phyloP scores from a whole-genome alignment of 2,797 vertebrate species.

The Enteromius viviparus region DNA sequence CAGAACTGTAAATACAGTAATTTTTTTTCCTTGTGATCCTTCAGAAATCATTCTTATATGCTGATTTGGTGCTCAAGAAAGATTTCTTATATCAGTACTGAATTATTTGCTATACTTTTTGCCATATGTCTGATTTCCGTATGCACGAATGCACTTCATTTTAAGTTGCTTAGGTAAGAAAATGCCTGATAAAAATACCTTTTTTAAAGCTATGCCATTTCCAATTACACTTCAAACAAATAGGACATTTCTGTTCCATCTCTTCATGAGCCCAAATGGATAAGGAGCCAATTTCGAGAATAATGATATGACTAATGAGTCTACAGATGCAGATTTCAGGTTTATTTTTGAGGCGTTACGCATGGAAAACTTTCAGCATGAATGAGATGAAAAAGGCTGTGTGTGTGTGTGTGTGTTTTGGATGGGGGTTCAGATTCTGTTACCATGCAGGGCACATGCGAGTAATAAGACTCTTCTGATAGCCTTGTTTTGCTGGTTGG shows the following conservation, averaged over 20 bases:
- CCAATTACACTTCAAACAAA: background rate
- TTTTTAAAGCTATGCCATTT: conserved; percentile 3
- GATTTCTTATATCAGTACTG: background rate
- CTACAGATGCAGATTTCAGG: background rate
- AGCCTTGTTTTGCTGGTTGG: background rate
- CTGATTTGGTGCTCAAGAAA: background rate
- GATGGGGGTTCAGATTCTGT: background rate
- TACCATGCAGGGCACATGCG: background rate
- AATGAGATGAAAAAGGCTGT: background rate
- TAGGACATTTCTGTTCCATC: background rate
- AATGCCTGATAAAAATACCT: background rate
- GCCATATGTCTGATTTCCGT: conserved; percentile 8
- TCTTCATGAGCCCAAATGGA: background rate
- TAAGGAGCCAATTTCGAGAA: background rate
- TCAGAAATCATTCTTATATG: background rate
- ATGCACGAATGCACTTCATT: background rate
- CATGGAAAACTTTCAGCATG: background rate
- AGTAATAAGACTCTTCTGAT: background rate
- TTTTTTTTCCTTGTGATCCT: background rate
- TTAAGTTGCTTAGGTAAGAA: background rate
- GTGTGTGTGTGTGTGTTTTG: conserved; percentile 4
- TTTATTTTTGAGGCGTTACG: background rate
- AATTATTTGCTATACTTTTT: background rate
- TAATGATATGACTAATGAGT: background rate
- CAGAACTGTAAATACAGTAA: background rate